Evolutionary conservation across 2,797 vertebrate species (phyloP).

Genomic region (Typhlichthys subterraneus): DNA sequence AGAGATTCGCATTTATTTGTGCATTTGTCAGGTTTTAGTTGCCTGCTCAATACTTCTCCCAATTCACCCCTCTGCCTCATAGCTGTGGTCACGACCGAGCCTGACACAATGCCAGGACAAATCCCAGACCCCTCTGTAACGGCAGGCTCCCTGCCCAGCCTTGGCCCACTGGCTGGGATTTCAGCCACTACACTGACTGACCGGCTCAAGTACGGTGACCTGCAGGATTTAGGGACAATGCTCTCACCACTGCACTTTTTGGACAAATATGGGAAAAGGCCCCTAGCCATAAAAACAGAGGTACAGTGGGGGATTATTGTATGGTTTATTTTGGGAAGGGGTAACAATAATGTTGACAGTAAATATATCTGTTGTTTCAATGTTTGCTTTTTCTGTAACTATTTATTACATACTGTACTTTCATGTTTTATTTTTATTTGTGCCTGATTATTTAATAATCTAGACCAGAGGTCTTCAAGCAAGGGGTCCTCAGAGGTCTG

Average conservation of each 20-base stretch:
- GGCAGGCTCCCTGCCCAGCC: conserved; percentile 87
- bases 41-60: conserved; percentile 32
- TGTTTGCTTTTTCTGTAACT: too few relatives aligned
- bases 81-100: conserved; percentile 78
- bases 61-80: conserved; percentile 41
- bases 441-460: too few relatives aligned
- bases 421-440: too few relatives aligned
- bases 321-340: not conserved
- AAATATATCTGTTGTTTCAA: too few relatives aligned
- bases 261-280: conserved; percentile 89
- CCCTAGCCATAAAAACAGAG: conserved; percentile 90
- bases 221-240: conserved; percentile 90
- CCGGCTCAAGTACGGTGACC: conserved; percentile 89
- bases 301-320: conserved; percentile 59
- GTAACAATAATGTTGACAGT: too few relatives aligned
- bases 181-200: conserved; percentile 86
- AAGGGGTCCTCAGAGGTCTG: too few relatives aligned
- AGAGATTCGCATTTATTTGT: conserved; percentile 4
- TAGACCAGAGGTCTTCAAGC: too few relatives aligned
- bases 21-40: conserved; percentile 29
- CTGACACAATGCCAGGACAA: conserved; percentile 97
- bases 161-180: conserved; percentile 89
- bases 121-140: conserved; percentile 94
- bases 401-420: too few relatives aligned
- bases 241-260: conserved; percentile 92